Evolutionary conservation across 2,888 invertebrate genomes (phyloP).

Genomic region (Lucinisca nassula): DNA sequence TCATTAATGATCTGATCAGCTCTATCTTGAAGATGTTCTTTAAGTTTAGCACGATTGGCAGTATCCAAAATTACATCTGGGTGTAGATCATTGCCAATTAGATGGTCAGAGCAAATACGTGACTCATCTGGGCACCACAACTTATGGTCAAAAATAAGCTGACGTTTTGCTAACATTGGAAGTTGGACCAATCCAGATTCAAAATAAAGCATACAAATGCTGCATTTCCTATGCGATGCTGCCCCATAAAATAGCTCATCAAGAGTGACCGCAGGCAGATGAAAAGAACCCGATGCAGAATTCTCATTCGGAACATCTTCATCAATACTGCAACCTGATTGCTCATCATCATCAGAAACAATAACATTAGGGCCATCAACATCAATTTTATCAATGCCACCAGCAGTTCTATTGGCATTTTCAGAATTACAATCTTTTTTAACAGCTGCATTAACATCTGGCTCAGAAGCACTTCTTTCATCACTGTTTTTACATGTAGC

Average conservation of each 20-base stretch:
- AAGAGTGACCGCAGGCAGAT: neutral
- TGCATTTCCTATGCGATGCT: neutral
- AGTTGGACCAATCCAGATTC: neutral
- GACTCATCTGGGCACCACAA: neutral
- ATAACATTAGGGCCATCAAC: neutral
- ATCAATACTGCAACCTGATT: neutral
- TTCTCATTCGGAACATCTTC: neutral
- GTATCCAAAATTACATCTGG: neutral
- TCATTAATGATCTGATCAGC: conserved; percentile 14
- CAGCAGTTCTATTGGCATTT: neutral
- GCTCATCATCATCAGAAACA: neutral
- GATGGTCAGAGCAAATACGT: neutral
- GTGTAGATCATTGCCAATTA: neutral
- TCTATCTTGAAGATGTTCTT: neutral
- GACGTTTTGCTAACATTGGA: neutral
- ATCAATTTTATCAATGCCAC: neutral
- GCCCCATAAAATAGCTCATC: neutral
- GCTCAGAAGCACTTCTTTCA: neutral
- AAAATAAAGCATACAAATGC: neutral
- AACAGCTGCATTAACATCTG: neutral
- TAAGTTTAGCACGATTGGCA: neutral
- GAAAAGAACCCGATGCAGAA: neutral
- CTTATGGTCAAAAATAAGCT: neutral
- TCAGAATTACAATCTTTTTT: neutral
- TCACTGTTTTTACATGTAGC: neutral